Conservation (phyloP, 2,797 vertebrate genomes). For the Sus cebifrons region DNA sequence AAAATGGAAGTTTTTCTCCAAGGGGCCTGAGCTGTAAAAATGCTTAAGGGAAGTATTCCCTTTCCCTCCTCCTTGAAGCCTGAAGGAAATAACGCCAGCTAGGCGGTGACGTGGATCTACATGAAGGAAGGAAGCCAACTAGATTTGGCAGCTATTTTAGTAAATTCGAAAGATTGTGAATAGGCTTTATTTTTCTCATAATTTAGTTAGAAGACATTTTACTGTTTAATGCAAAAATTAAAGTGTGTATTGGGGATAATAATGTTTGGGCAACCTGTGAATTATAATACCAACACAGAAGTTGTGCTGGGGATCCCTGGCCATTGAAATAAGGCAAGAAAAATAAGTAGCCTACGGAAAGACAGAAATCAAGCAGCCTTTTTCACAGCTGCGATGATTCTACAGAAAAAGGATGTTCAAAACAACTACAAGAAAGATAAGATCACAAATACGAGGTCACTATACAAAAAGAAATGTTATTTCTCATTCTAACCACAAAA, state of each 20-base stretch:
- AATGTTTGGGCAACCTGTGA: not conserved
- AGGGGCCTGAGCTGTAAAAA: not conserved
- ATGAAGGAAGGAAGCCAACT: not conserved
- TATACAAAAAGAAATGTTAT: not conserved
- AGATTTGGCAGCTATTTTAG: not conserved
- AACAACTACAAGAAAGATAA: not conserved
- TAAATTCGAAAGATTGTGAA: not conserved
- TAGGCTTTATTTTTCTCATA: not conserved
- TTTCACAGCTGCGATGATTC: not conserved
- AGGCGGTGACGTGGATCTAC: too few relatives aligned
- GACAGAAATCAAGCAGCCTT: not conserved
- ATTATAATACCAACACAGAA: not conserved
- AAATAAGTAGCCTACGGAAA: not conserved
- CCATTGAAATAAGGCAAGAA: not conserved
- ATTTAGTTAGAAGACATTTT: not conserved
- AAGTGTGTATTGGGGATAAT: not conserved
- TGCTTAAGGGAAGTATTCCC: not conserved
- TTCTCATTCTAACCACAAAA: not conserved
- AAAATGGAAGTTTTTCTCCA: not conserved
- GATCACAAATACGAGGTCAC: not conserved
- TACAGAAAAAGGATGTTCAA: not conserved
- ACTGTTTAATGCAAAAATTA: not conserved
- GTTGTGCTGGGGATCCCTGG: not conserved
- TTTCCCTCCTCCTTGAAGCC: not conserved
- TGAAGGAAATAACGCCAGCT: not conserved